Evolutionary conservation across 1,140 invertebrate genomes (phyloP).

Genomic region (Thereuonema tuberculata): DNA sequence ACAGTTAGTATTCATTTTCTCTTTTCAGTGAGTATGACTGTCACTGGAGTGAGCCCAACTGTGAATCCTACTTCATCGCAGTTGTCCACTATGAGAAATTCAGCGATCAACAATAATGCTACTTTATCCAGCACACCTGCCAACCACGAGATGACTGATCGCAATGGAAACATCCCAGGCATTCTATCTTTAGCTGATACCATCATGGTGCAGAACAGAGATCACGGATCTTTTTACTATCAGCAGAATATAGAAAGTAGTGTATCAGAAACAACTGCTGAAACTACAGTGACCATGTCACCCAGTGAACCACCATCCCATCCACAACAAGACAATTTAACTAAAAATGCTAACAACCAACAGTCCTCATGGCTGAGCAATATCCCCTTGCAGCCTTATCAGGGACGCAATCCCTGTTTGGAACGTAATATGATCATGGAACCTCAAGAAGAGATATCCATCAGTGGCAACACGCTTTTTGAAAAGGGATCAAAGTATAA

Average conservation of each 20-base stretch:
- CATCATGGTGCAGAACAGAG: too few species aligned
- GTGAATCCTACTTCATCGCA: conserved; percentile 31
- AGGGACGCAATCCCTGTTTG: conserved; percentile 75
- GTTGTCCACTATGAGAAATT: conserved; percentile 1
- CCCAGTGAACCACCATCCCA: conserved; percentile 30
- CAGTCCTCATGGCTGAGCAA: conserved; percentile 20
- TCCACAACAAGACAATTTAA: too few species aligned
- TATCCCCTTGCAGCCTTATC: conserved; percentile 54
- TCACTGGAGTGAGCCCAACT: conserved; percentile 40
- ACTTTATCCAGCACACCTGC: too few species aligned
- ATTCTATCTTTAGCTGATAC: too few species aligned
- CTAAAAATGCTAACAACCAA: too few species aligned
- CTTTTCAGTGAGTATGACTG: conserved; percentile 30
- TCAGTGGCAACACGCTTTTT: conserved; percentile 47
- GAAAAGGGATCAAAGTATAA: conserved; percentile 36
- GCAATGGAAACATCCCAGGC: too few species aligned
- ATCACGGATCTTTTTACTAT: too few species aligned
- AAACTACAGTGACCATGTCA: conserved; percentile 33
- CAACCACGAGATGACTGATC: too few species aligned
- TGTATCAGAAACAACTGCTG: conserved; percentile 32
- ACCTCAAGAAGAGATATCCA: conserved; percentile 42
- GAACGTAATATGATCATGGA: conserved; percentile 54
- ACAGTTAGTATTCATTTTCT: conserved; percentile 5
- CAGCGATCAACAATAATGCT: conserved; percentile 7
- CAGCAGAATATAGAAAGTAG: conserved; percentile 20